These are phyloP conservation scores for Pandion haliaetus DNA, from an alignment of 2,113 vertebrate species.

Conservation along the genomic window DNA sequence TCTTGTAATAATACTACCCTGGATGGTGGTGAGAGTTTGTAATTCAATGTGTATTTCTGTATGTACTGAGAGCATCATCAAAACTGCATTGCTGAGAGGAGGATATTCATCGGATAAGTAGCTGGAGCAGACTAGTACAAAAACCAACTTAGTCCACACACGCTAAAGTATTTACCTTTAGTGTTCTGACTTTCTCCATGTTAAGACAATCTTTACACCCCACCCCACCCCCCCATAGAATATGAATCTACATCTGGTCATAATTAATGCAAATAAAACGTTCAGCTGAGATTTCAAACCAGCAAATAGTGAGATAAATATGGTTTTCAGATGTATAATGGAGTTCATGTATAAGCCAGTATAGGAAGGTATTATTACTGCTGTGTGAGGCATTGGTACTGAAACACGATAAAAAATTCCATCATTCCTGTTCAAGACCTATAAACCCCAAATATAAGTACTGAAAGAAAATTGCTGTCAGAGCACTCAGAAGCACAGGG, in stretches of 20 bases:
- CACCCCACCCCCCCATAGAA: not conserved
- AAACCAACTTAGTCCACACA: not conserved
- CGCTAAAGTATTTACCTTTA: not conserved
- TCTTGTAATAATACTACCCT: not conserved
- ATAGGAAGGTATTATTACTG: not conserved
- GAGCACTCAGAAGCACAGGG: not conserved
- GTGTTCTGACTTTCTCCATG: not conserved
- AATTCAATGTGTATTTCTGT: not conserved
- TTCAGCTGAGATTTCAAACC: not conserved
- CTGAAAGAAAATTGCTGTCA: not conserved
- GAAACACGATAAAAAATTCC: not conserved
- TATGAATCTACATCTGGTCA: not conserved
- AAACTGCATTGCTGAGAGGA: not conserved
- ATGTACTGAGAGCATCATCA: not conserved
- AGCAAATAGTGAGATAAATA: not conserved
- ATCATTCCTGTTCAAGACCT: not conserved
- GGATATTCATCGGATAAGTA: not conserved
- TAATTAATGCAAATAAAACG: not conserved
- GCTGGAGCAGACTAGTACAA: not conserved
- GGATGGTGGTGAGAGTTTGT: not conserved
- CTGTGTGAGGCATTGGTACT: not conserved
- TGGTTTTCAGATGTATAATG: not conserved
- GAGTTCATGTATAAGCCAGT: not conserved
- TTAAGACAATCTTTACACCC: not conserved
- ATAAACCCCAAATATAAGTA: not conserved